phyloP scores from a whole-genome alignment of 2,888 invertebrate species.

The Periphyllus acericola region DNA sequence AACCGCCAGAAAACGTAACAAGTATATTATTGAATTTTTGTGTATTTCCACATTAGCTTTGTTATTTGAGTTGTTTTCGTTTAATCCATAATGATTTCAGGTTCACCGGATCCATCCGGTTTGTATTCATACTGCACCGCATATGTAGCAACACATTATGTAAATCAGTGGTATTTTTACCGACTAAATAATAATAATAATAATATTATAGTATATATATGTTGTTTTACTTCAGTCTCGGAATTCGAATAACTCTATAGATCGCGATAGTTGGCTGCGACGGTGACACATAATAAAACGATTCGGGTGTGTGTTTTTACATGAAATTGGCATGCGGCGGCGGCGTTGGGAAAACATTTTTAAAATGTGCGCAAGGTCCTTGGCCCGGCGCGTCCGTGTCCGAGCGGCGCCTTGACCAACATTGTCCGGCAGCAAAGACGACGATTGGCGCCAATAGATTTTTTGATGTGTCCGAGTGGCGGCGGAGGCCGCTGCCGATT shows the following conservation, averaged over 20 bases:
- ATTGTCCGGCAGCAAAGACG: conserved; percentile 63
- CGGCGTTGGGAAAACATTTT: conserved; percentile 56
- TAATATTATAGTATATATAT: too few species aligned
- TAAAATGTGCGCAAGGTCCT: conserved; percentile 57
- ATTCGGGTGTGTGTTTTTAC: conserved; percentile 51
- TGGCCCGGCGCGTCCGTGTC: conserved; percentile 57
- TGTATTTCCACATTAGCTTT: too few species aligned
- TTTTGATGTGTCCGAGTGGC: conserved; percentile 57
- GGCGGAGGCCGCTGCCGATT: conserved; percentile 55
- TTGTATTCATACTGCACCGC: too few species aligned
- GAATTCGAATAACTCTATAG: not conserved
- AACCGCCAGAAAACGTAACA: too few species aligned
- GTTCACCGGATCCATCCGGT: too few species aligned
- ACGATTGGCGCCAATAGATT: conserved; percentile 63
- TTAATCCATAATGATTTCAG: too few species aligned
- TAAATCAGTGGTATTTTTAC: too few species aligned
- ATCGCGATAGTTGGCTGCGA: not conserved
- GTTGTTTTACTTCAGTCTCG: too few species aligned
- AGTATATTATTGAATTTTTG: too few species aligned
- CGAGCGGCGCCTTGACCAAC: conserved; percentile 63
- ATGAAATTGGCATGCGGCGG: conserved; percentile 43
- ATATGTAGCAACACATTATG: too few species aligned
- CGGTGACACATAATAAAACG: conserved; percentile 56
- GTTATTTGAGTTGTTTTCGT: too few species aligned
- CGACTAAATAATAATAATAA: too few species aligned